phyloP scores from a whole-genome alignment of 2,888 invertebrate species.

The Zeuzera pyrina region DNA sequence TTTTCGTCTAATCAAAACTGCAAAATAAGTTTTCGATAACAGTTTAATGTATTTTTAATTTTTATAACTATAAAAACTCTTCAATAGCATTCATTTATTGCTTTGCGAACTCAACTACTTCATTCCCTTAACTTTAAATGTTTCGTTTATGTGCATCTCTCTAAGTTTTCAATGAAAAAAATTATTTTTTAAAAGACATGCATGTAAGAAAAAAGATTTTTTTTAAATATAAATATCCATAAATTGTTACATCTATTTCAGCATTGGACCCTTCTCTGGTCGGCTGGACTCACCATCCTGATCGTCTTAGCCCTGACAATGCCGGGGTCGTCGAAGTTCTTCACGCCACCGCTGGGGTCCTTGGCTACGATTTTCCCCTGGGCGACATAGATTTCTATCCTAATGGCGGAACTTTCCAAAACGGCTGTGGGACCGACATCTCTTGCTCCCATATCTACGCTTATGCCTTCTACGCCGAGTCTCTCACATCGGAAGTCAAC shows the following conservation, averaged over 20 bases:
- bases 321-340: constrained; percentile 54
- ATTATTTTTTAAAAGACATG: no score
- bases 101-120: no score
- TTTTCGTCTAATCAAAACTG: no score
- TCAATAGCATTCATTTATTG: no score
- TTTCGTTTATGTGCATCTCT: no score
- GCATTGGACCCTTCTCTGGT: constrained; percentile 55
- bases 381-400: constrained; percentile 58
- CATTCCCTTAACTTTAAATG: no score
- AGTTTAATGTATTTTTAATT: no score
- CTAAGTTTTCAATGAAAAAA: no score
- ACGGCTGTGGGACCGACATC: constrained; percentile 33
- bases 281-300: constrained; percentile 56
- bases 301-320: constrained; percentile 32
- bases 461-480: constrained; percentile 50
- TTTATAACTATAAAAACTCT: no score
- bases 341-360: constrained; percentile 41
- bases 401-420: constrained; percentile 48
- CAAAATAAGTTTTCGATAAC: no score
- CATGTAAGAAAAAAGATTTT: no score
- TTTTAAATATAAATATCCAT: no score
- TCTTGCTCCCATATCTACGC: constrained; percentile 40
- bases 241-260: constrained; percentile 25
- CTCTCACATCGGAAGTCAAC: constrained; percentile 25
- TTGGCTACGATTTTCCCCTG: constrained; percentile 50